These are phyloP conservation scores for Pandemis cinnamomeana DNA, from an alignment of 2,888 invertebrate genomes.

Conservation along the genomic window DNA sequence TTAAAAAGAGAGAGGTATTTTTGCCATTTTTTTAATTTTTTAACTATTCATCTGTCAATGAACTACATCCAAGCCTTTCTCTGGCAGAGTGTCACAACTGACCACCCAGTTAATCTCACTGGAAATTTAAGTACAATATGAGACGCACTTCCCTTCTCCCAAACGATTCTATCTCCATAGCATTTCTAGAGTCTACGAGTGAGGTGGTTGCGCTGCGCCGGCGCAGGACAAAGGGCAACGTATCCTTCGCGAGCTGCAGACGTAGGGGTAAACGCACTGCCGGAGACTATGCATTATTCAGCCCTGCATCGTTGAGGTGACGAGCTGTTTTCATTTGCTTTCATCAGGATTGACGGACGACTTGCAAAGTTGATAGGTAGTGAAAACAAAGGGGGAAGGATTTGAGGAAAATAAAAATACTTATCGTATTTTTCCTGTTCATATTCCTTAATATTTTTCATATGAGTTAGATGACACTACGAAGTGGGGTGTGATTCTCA, in stretches of 20 bases:
- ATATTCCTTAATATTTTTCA: too few species aligned
- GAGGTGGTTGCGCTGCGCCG: constrained; percentile 29
- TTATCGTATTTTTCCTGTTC: not conserved
- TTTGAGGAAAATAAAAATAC: constrained; percentile 26
- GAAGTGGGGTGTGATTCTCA: too few species aligned
- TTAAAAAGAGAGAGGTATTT: too few species aligned
- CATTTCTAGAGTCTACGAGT: constrained; percentile 34
- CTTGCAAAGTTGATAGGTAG: constrained; percentile 47
- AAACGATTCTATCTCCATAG: constrained; percentile 33
- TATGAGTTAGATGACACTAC: too few species aligned
- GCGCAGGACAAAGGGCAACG: constrained; percentile 46
- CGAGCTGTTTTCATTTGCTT: constrained; percentile 50
- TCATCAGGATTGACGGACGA: constrained; percentile 48
- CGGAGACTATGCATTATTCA: constrained; percentile 68
- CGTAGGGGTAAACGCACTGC: constrained; percentile 72
- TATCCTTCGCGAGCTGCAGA: constrained; percentile 57
- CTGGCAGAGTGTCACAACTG: too few species aligned
- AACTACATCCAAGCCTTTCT: too few species aligned
- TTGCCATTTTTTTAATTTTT: too few species aligned
- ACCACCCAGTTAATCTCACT: not conserved
- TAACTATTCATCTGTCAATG: not conserved
- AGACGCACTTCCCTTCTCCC: constrained; percentile 12
- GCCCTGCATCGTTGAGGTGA: constrained; percentile 68
- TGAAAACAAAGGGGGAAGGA: constrained; percentile 17
- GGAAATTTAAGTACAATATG: not conserved